Base-by-base conservation (phyloP, 2,888 invertebrate species). In the Eupithecia vulgata region DNA sequence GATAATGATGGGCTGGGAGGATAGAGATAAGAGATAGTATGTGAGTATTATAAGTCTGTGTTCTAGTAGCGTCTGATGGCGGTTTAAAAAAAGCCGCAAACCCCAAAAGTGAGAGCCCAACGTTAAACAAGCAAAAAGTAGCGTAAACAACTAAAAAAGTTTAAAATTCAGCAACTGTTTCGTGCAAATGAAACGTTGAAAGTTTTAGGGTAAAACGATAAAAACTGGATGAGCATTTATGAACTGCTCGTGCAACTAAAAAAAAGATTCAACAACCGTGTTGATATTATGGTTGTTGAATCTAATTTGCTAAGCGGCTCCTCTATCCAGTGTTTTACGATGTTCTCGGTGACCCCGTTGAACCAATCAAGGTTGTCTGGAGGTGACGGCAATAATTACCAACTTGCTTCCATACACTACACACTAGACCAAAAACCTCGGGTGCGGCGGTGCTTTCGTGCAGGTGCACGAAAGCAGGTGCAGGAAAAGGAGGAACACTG, bases 161-260 rank as follows among this genome's bases (percentile, higher is more conserved):
- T 48, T 52, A 72, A 59, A 59, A 17, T 61, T 61, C 12, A 30
- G 15, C 64, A 48, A 70, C 35, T 37, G 48, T 70, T 65, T 65
- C 35, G 59, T 59, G 61, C 42, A 37, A 68, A 68, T 61, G 68
- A 65, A 65, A 37, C 45, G 30, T 70, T 52, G 6, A 64, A 70
- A 70, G 25, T 70, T 70, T 64, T 21, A n/a, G 15, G 17, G 65
- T 64, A 70, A 64, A 70, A 70, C 52, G 40, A 52, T 69, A 64
- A 69, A 62, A 64, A n/a, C 10, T 15, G 61, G 12, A 34, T 65
- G 8, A n/a, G 65, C 25, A 45, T 65, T 70, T 35, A 52, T 61
- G 52, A 65, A 64, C 65, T 52, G 62, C 59, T 68, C 37, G 13
- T 37, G 3, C 21, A 64, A 40, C 1, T 40, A 21, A 12, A 21